These are phyloP conservation scores for Maconellicoccus hirsutus DNA, from an alignment of 1,140 invertebrate species.

Conservation along the genomic window DNA sequence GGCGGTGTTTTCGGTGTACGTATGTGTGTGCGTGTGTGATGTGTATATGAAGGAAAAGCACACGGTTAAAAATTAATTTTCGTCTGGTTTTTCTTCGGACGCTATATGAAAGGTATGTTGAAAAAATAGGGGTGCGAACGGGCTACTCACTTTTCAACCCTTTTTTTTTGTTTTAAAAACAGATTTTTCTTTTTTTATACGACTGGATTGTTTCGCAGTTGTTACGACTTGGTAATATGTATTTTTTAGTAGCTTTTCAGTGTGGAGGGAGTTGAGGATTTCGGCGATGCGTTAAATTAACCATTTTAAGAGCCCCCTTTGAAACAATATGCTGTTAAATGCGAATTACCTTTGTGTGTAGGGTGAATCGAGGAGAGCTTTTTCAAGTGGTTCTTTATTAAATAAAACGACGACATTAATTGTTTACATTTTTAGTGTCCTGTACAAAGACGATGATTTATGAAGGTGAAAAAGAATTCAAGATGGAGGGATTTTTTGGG, in stretches of 20 bases:
- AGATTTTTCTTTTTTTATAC: neutral
- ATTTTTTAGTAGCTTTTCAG: neutral
- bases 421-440: neutral
- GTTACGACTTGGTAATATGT: no score
- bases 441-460: neutral
- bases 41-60: no score
- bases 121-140: neutral
- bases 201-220: no score
- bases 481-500: no score
- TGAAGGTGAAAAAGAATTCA: no score
- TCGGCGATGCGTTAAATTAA: neutral
- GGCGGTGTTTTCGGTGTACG: neutral
- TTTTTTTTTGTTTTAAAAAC: constrained; percentile 8
- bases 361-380: neutral
- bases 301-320: neutral
- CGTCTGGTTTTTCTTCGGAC: neutral
- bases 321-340: constrained; percentile 5
- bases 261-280: neutral
- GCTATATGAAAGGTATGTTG: neutral
- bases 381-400: neutral
- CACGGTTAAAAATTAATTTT: neutral
- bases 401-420: neutral
- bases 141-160: neutral
- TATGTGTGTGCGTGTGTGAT: neutral
- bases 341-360: neutral